Base-by-base conservation (phyloP, 2,888 invertebrate genomes). In the Noctua janthina region DNA sequence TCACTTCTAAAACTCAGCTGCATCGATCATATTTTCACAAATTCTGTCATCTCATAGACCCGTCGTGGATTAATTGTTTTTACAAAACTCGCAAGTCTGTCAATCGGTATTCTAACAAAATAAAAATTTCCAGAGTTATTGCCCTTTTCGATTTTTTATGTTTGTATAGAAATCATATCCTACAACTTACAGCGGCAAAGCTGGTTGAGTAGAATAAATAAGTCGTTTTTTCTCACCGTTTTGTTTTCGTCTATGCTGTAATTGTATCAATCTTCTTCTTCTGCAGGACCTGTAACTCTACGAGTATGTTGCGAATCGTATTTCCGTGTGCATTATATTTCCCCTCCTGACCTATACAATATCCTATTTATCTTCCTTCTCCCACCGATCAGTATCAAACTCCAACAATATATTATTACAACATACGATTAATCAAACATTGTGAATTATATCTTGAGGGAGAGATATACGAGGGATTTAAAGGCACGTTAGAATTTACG, bases 401-500 rank as follows among this genome's bases (percentile, higher is more conserved):
- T 69, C 46, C 69, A 84, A 78, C 81, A 78, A 75, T 74, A 70
- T 78, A 84, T 59, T 54, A 59, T 79, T 71, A 77, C 59, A 75
- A 66, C 59, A 70, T 43, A 69, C 76, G 46, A 87, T 87, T 76
- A 81, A 87, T 86, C 81, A 84, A 74, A 87, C 67, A 76, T 71
- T 68, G 46, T 86, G 73, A 81, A 84, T 81, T 81, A 87, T 84
- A 68, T 84, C 72, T 73, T 64, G 15, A 59, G 23, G 29, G 77
- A 81, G 68, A 78, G 75, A 81, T 77, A 81, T 87, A 85, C 62
- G 87, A 66, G 49, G 4, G 56, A 71, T 74, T 83, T 87, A 74
- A 70, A 79, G 70, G 67, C 56, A 73, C 46, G 84, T 39, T 72
- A 8, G 68, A 71, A 85, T 85, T 84, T 83, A 87, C 67, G 84